A percentile compares a stretch with the other conserved stretches of the same genome.
These are phyloP conservation scores for Aphodius sticticus DNA, from an alignment of 2,888 invertebrate species.

Conservation along the genomic window DNA sequence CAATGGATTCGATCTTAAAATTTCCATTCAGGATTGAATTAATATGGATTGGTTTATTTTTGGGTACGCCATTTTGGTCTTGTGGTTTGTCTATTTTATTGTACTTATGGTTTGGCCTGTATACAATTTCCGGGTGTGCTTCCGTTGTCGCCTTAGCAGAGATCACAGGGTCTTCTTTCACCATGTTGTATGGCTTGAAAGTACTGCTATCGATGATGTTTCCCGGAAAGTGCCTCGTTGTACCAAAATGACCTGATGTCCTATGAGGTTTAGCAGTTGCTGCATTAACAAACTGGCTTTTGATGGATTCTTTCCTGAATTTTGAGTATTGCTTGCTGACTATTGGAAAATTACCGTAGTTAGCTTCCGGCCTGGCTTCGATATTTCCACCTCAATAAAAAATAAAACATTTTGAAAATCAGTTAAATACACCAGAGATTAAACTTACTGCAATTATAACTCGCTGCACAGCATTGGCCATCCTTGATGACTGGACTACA, in stretches of 20 bases:
- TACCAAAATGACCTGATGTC: slow-evolving; percentile 49
- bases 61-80: slow-evolving; percentile 29
- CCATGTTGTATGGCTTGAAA: slow-evolving; percentile 42
- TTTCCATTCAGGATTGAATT: slow-evolving; percentile 17
- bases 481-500: slow-evolving; percentile 78
- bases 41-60: not conserved
- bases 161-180: slow-evolving; percentile 9
- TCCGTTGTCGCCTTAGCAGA: slow-evolving; percentile 26
- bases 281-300: slow-evolving; percentile 51
- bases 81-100: slow-evolving; percentile 42
- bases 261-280: slow-evolving; percentile 47
- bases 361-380: slow-evolving; percentile 63
- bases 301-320: slow-evolving; percentile 59
- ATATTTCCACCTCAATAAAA: slow-evolving; percentile 60
- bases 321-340: slow-evolving; percentile 65
- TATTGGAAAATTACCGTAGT: slow-evolving; percentile 62
- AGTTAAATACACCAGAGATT: slow-evolving; percentile 26
- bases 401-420: slow-evolving; percentile 38
- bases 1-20: not conserved
- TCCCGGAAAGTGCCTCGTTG: slow-evolving; percentile 51
- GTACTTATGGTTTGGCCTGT: slow-evolving; percentile 39
- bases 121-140: slow-evolving; percentile 28
- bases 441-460: slow-evolving; percentile 79
- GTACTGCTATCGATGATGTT: slow-evolving; percentile 47
- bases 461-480: slow-evolving; percentile 85